Evolutionary conservation across 2,888 invertebrate genomes (phyloP).

Genomic region (Bombylius discolor): DNA sequence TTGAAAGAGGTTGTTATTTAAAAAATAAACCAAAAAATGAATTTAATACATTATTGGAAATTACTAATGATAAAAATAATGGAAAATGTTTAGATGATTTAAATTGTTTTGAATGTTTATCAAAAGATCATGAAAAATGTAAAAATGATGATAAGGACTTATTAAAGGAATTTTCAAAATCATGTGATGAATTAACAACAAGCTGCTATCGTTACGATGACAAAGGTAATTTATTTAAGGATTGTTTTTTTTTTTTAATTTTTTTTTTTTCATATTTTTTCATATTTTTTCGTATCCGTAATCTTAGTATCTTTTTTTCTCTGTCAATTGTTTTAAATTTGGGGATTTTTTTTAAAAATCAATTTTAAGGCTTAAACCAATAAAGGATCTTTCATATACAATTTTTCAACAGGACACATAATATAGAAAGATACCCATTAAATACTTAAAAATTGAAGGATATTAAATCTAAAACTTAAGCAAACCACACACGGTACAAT

Average conservation of each 20-base stretch:
- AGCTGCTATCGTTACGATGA: slow-evolving; percentile 1
- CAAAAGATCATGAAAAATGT: not conserved
- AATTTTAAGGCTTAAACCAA: too few species aligned
- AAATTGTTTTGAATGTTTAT: not conserved
- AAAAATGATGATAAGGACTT: not conserved
- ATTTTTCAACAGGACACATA: too few species aligned
- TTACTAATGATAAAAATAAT: not conserved
- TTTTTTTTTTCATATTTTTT: too few species aligned
- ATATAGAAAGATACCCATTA: too few species aligned
- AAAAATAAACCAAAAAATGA: not conserved
- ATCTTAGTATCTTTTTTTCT: too few species aligned
- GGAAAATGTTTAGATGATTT: not conserved
- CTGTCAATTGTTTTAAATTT: too few species aligned
- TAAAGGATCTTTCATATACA: too few species aligned
- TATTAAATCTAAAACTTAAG: too few species aligned
- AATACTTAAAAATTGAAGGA: too few species aligned
- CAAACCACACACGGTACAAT: too few species aligned
- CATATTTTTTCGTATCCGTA: too few species aligned
- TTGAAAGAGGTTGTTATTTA: not conserved
- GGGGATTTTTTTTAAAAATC: too few species aligned
- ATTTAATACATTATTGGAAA: not conserved
- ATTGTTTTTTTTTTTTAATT: not conserved
- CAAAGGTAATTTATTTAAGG: not conserved
- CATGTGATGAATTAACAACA: not conserved
- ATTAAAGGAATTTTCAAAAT: not conserved